Evolutionary conservation across 2,113 vertebrate genomes (phyloP).

Genomic region (Hyaena hyaena): DNA sequence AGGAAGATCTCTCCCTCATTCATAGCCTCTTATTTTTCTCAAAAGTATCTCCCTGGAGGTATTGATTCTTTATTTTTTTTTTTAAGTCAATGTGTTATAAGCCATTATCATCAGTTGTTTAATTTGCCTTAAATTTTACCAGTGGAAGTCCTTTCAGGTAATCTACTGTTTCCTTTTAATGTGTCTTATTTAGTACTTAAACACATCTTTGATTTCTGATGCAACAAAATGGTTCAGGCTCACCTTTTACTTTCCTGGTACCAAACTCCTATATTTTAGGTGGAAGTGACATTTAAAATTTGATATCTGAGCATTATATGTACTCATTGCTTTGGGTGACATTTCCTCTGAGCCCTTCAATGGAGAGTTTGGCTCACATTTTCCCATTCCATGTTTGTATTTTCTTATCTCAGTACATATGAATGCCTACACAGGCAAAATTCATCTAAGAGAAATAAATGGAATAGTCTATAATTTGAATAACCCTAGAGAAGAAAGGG

Average conservation of each 20-base stretch:
- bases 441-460: constrained; percentile 12
- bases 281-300: constrained; percentile 2
- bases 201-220: constrained; percentile 7
- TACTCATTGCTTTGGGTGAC: background rate
- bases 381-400: background rate
- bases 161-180: background rate
- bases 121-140: background rate
- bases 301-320: background rate
- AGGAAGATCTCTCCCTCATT: background rate
- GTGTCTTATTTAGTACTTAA: background rate
- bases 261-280: background rate
- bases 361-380: background rate
- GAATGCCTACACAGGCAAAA: background rate
- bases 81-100: background rate
- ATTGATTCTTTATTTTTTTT: background rate
- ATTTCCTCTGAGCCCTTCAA: background rate
- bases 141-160: background rate
- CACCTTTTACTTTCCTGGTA: background rate
- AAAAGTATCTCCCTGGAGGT: background rate
- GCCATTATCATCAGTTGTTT: background rate
- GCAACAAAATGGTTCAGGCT: background rate
- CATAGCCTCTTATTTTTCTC: background rate
- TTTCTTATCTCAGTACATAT: background rate
- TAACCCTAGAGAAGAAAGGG: background rate
- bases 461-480: background rate